Evolutionary conservation across 1,140 invertebrate genomes (phyloP), one percentile per base, ranked within the genome.

Genomic region (Ceratoteleas bidentatus): DNA sequence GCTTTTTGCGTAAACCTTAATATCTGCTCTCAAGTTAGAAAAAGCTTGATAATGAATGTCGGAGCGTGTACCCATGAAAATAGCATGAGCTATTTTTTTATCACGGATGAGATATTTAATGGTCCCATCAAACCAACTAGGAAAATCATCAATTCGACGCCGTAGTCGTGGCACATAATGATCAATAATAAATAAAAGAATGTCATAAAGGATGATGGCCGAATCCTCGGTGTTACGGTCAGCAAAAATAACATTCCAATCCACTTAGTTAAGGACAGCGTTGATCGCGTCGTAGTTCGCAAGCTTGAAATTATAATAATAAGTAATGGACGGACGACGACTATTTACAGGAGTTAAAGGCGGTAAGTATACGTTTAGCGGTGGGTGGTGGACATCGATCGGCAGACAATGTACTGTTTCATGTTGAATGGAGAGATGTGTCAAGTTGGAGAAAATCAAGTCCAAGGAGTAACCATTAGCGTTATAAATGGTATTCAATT

Each of bases 171-270:
- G 40, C 8, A 43, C 40, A n/a, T 43, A 43, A 2, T 9, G n/a
- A 2, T 43, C n/a, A 2, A 43, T 43, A 2, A 43, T 43, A 43
- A 2, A 1, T 6, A 6, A 43, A n/a, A 43, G 40, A 43, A 43
- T 43, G n/a, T 43, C n/a, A n/a, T 43, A 43, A 43, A 43, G n/a
- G n/a, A 43, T 43, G n/a, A 10, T n/a, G n/a, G 40, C n/a, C 8
- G 40, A 43, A 10, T 43, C 9, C 8, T 43, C 40, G 6, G n/a
- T n/a, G 6, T 43, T 6, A n/a, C n/a, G n/a, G n/a, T 43, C 24
- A 24, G 40, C n/a, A 43, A 43, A 43, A 43, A 43, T 43, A 43
- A n/a, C 8, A n/a, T 43, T n/a, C 40, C 40, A 43, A n/a, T 43
- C n/a, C 8, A 43, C n/a, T 10, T n/a, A 6, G 40, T 43, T 43